A percentile compares a stretch with the other conserved stretches of the same genome.
phyloP scores from a whole-genome alignment of 2,113 vertebrate species.

The Falcunculus frontatus region DNA sequence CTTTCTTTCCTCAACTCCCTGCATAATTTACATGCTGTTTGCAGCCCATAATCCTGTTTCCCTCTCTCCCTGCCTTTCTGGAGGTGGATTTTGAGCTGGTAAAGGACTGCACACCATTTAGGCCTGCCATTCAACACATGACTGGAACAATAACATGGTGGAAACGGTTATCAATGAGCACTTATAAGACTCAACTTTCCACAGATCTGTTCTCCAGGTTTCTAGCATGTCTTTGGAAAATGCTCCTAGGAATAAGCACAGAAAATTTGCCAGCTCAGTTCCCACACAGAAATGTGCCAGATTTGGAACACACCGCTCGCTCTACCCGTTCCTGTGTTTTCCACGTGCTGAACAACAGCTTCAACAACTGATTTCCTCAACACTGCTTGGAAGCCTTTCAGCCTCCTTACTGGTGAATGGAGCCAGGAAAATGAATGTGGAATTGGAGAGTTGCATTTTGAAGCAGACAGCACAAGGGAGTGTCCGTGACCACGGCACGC shows the following conservation, averaged over 20 bases:
- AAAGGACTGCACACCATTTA: background rate
- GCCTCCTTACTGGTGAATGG: background rate
- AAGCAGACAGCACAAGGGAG: background rate
- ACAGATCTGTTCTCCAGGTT: background rate
- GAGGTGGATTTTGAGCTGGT: background rate
- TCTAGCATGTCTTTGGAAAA: background rate
- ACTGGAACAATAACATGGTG: background rate
- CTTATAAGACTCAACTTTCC: background rate
- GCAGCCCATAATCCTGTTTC: background rate
- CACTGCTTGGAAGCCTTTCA: background rate
- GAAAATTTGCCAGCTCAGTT: background rate
- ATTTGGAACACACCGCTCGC: background rate
- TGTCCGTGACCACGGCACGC: background rate
- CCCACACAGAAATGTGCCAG: background rate
- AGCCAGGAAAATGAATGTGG: background rate
- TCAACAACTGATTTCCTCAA: background rate
- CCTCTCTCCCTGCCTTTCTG: background rate
- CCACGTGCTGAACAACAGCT: background rate
- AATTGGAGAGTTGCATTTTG: background rate
- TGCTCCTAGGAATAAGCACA: background rate
- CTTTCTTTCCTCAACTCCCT: background rate
- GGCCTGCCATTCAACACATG: background rate
- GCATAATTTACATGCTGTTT: background rate
- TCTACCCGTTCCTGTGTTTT: background rate
- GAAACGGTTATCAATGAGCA: background rate